Conservation (phyloP, 1,140 invertebrate genomes). For the Linepithema humile region DNA sequence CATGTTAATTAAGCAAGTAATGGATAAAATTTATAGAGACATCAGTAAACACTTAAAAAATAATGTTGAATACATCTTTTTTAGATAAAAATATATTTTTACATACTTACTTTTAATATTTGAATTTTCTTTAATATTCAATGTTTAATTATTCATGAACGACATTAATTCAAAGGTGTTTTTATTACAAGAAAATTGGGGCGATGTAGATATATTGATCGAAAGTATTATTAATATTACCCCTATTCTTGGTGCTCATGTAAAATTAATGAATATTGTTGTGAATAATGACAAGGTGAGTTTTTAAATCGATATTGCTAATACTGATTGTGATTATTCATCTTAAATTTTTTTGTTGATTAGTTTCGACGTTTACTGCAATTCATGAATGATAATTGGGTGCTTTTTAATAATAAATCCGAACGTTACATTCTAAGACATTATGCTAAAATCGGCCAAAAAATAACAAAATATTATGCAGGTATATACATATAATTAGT, state of each 20-base stretch:
- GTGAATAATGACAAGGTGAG: constrained; percentile 26
- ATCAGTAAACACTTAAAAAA: background rate
- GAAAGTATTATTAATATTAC: background rate
- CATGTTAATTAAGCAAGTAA: background rate
- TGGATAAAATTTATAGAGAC: background rate
- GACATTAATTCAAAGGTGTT: background rate
- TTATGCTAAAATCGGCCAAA: background rate
- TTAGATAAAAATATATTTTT: background rate
- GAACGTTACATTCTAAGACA: constrained; percentile 9
- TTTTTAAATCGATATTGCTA: background rate
- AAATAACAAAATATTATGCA: constrained; percentile 12
- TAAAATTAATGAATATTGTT: constrained; percentile 10
- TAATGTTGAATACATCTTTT: background rate
- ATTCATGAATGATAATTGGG: constrained; percentile 21
- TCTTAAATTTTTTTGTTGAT: background rate
- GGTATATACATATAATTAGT: background rate
- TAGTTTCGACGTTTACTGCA: background rate
- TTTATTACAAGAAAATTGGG: background rate
- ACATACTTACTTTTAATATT: background rate
- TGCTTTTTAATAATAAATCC: background rate
- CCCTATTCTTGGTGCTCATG: background rate
- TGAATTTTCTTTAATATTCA: too few species aligned
- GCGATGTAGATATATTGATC: background rate
- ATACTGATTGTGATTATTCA: background rate
- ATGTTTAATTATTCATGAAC: background rate